Evolutionary conservation across 92 coral and sea anemone genomes (phyloP).

Genomic region (Parazoanthus atlanticus): DNA sequence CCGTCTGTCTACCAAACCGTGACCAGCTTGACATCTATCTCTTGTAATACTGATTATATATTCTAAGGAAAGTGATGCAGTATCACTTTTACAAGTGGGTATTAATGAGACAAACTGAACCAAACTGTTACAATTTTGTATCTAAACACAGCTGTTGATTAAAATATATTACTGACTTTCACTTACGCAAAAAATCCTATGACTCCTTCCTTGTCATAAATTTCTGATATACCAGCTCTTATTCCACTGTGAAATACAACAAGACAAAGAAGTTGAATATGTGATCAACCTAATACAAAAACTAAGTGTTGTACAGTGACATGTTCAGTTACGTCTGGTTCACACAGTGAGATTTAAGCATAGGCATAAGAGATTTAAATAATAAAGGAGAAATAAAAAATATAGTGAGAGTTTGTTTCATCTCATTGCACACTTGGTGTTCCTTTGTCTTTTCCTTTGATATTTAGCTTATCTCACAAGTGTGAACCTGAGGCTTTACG

Average conservation of each 20-base stretch:
- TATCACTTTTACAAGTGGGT: not conserved
- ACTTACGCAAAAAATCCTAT: slow-evolving; percentile 92
- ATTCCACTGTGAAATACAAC: slow-evolving; percentile 4
- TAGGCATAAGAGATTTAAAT: no score
- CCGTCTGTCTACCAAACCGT: not conserved
- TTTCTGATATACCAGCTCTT: slow-evolving; percentile 52
- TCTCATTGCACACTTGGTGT: no score
- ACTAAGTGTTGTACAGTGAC: not conserved
- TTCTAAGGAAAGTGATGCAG: no score
- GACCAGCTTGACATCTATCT: not conserved
- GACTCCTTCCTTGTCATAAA: slow-evolving; percentile 83
- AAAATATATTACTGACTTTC: not conserved
- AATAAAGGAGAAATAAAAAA: no score
- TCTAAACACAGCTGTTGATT: not conserved
- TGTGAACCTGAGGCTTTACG: no score
- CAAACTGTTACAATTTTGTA: not conserved
- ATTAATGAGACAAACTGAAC: not conserved
- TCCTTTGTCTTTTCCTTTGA: no score
- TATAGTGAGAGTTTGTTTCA: no score
- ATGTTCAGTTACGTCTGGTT: no score
- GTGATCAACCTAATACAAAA: not conserved
- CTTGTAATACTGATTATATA: no score
- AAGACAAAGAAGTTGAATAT: not conserved
- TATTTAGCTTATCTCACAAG: no score
- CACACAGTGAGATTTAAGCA: no score